Evolutionary conservation across 2,113 vertebrate genomes (phyloP).

Genomic region (Podarcis raffonei): DNA sequence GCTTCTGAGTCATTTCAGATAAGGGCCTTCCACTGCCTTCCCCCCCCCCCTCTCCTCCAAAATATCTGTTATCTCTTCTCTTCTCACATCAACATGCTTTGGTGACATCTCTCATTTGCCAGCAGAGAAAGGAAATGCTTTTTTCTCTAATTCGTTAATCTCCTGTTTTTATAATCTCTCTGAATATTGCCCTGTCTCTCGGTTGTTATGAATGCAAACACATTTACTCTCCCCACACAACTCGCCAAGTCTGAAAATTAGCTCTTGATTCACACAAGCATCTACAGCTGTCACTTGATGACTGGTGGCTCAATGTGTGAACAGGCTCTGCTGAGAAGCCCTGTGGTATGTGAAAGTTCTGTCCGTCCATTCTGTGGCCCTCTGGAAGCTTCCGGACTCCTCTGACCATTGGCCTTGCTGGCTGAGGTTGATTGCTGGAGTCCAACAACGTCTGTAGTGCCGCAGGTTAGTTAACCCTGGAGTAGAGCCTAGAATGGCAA

Average conservation of each 20-base stretch:
- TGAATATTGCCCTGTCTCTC: not conserved
- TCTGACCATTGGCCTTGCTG: not conserved
- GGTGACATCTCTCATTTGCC: constrained; percentile 66
- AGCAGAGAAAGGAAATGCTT: constrained; percentile 62
- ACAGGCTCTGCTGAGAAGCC: not conserved
- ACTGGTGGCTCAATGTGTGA: not conserved
- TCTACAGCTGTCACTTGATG: no score
- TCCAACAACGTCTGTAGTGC: not conserved
- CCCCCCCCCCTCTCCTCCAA: constrained; percentile 43
- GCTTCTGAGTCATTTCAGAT: constrained; percentile 72
- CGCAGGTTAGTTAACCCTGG: not conserved
- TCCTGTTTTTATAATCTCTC: constrained; percentile 58
- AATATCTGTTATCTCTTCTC: constrained; percentile 74
- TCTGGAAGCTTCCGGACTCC: not conserved
- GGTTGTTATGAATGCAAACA: not conserved
- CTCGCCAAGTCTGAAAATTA: not conserved
- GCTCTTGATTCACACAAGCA: not conserved
- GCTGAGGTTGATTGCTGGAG: not conserved
- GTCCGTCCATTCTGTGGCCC: not conserved
- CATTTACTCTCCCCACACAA: not conserved
- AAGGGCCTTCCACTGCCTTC: constrained; percentile 67
- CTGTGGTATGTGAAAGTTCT: not conserved
- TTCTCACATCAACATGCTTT: constrained; percentile 72
- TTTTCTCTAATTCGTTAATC: constrained; percentile 58
- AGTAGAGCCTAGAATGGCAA: not conserved